Evolutionary conservation across 2,113 vertebrate genomes (phyloP).

Genomic region (Grus americana): DNA sequence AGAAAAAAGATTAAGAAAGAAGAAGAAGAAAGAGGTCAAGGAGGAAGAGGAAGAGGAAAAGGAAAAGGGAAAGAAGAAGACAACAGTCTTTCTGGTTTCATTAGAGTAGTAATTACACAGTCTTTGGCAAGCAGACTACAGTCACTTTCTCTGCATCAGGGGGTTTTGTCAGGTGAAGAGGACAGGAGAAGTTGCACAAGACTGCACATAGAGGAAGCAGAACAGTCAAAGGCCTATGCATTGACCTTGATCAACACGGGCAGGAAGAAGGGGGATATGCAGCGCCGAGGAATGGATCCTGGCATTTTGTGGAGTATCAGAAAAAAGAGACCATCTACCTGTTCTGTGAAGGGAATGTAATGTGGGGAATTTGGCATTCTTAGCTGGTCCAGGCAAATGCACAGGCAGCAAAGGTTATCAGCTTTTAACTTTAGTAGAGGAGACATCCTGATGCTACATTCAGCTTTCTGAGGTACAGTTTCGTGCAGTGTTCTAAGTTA

Average conservation of each 20-base stretch:
- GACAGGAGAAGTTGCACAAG: background rate
- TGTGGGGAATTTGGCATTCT: background rate
- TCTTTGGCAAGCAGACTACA: background rate
- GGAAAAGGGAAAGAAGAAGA: background rate
- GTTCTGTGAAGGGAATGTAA: background rate
- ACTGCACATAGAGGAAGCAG: accelerated
- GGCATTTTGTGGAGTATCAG: background rate
- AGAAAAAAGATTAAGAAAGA: too few species aligned
- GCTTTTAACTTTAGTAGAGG: background rate
- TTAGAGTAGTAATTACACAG: background rate
- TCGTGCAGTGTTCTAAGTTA: background rate
- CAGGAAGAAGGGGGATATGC: background rate
- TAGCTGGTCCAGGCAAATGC: background rate
- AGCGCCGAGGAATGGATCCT: background rate
- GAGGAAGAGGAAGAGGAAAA: too few species aligned
- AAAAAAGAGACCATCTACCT: background rate
- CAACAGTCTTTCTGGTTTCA: background rate
- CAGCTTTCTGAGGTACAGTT: background rate
- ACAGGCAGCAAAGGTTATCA: background rate
- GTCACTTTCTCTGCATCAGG: background rate
- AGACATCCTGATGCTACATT: background rate
- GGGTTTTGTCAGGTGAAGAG: background rate
- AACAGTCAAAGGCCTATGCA: background rate
- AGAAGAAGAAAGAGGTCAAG: too few species aligned
- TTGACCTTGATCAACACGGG: background rate